These are phyloP conservation scores for Amphimallon solstitiale DNA, from an alignment of 2,888 invertebrate species.

Conservation along the genomic window DNA sequence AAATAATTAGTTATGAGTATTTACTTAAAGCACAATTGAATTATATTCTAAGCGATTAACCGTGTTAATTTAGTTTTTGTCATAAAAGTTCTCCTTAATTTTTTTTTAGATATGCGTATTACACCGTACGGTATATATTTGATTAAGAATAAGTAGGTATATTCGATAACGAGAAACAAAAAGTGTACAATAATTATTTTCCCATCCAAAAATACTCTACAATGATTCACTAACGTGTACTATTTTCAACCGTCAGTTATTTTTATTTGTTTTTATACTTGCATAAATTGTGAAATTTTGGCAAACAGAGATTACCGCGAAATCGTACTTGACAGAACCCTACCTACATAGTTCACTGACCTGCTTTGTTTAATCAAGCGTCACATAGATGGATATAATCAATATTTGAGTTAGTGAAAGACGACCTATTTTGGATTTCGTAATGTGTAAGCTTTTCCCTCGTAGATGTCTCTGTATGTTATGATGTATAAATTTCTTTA, in stretches of 20 bases:
- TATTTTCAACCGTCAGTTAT: slow-evolving; percentile 23
- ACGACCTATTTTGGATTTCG: background rate
- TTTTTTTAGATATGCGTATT: too few species aligned
- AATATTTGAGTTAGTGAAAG: background rate
- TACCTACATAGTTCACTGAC: slow-evolving; percentile 17
- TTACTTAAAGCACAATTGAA: too few species aligned
- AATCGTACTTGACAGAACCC: background rate
- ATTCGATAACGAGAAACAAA: background rate
- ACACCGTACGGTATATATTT: too few species aligned
- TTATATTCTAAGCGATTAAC: too few species aligned
- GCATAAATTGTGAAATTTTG: slow-evolving; percentile 15
- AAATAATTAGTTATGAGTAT: too few species aligned
- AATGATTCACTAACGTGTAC: slow-evolving; percentile 15
- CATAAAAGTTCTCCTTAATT: too few species aligned
- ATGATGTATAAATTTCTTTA: too few species aligned
- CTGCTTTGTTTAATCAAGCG: background rate
- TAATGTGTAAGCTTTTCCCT: background rate
- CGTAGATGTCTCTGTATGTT: too few species aligned
- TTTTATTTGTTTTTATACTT: slow-evolving; percentile 18
- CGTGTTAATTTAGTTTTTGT: too few species aligned
- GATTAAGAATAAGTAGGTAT: too few species aligned
- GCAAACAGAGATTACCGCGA: background rate
- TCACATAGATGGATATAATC: slow-evolving; percentile 11
- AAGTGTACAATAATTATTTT: slow-evolving; percentile 20
- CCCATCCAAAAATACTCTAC: background rate